Base-by-base conservation (phyloP, 2,888 invertebrate species). In the Aspidapion aeneum region DNA sequence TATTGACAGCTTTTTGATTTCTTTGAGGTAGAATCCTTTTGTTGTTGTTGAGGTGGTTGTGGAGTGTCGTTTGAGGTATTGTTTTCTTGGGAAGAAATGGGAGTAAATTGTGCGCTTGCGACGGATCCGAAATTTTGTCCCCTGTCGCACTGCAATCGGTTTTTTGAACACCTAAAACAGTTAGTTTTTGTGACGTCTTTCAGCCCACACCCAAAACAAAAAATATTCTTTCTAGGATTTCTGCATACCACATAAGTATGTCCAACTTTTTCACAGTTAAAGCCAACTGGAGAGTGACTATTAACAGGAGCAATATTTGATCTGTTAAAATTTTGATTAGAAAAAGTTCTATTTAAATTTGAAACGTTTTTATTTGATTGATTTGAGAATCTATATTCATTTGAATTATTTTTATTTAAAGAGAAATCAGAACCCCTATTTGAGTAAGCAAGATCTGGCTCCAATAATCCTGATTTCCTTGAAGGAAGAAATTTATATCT, bases 191-290 rank as follows among this genome's bases (percentile, higher is more conserved):
- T 21, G n/a, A 57, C 57, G 18, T 21, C 21, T 19, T 50, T 35
- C 2, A 16, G 17, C 1, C 61, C 61, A 61, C 61, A 61, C 1
- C 57, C 61, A 35, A 56, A 61, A 19, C 61, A 61, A 61, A 61
- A 61, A 35, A 35, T 35, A 35, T 35, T 35, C 35, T 12, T 35
- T 35, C 35, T 35, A 35, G 35, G 35, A 35, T 12, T 12, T 35
- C 35, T 35, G 12, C 35, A 35, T 3, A 35, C 35, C 35, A 35
- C 12, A 12, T 35, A 35, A 3, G 35, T 35, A 35, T 35, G 35
- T 7, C 35, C 35, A 35, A 35, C 12, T 35, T 35, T 35, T 3
- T 35, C 35, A 35, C 35, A 35, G 35, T 35, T 35, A 35, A 35
- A 35, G 35, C 35, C 3, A 35, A 35, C 12, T 7, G 35, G 35